A percentile compares a stretch with the other conserved stretches of the same genome.
These are phyloP conservation scores for Priocnemis perturbator DNA, from an alignment of 2,888 invertebrate species.

Conservation along the genomic window DNA sequence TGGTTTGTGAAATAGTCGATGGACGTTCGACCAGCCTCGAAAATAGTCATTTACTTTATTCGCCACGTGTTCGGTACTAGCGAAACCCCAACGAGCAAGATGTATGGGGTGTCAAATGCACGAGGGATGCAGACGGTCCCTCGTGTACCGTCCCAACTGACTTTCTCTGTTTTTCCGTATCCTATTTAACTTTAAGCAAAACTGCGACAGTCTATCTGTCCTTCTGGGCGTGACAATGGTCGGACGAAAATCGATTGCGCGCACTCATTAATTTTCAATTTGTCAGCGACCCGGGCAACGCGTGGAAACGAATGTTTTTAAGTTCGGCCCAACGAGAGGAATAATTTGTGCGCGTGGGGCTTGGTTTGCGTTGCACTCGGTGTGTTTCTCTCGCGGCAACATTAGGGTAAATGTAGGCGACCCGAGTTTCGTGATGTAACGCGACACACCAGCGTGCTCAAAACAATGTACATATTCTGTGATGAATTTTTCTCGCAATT, in stretches of 20 bases:
- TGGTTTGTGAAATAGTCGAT: no score
- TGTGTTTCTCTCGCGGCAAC: no score
- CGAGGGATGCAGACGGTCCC: slow-evolving; percentile 19
- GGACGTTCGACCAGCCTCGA: no score
- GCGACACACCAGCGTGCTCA: no score
- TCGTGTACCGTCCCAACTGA: slow-evolving; percentile 15
- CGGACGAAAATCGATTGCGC: neutral
- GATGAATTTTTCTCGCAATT: no score
- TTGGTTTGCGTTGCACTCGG: no score
- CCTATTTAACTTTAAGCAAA: neutral
- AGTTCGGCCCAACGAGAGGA: no score
- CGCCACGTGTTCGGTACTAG: slow-evolving; percentile 28
- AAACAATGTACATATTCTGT: no score
- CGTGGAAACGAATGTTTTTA: neutral
- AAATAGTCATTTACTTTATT: no score
- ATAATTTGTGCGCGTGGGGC: no score
- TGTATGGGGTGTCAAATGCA: slow-evolving; percentile 49
- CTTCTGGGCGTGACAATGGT: neutral
- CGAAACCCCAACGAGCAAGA: slow-evolving; percentile 23
- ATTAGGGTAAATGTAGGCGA: no score
- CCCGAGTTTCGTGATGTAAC: no score
- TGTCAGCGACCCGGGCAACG: neutral
- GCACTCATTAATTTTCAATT: neutral
- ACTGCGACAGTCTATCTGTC: neutral
- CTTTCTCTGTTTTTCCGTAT: slow-evolving; percentile 21